phyloP scores from a whole-genome alignment of 2,888 invertebrate species.

The Spialia ferax region DNA sequence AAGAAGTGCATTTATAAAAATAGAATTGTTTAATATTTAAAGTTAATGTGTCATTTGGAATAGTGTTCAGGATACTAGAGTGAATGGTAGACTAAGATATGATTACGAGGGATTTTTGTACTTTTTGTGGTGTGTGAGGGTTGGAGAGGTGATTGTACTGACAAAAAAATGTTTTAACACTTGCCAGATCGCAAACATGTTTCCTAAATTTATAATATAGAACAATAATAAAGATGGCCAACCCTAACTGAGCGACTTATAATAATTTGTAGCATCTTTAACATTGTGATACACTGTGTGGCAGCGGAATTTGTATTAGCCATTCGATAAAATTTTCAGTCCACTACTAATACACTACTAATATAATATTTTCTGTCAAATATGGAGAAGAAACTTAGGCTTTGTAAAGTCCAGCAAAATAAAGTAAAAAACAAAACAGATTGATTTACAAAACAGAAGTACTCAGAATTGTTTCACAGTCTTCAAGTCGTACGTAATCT shows the following conservation, averaged over 20 bases:
- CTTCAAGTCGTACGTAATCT: no score
- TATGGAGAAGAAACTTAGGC: no score
- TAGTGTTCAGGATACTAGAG: constrained; percentile 73
- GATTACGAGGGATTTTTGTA: constrained; percentile 75
- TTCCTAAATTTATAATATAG: constrained; percentile 22
- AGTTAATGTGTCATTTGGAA: constrained; percentile 69
- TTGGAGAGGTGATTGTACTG: constrained; percentile 56
- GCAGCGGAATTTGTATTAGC: constrained; percentile 19
- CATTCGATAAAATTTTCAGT: neutral
- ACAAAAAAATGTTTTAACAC: constrained; percentile 19
- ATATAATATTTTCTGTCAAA: no score
- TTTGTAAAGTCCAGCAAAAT: no score
- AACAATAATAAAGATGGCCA: constrained; percentile 50
- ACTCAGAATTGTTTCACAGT: no score
- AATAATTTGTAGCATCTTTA: constrained; percentile 14
- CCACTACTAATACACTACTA: no score
- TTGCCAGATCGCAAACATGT: constrained; percentile 39
- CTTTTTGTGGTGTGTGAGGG: constrained; percentile 80
- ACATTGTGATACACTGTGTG: constrained; percentile 6
- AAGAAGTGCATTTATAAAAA: constrained; percentile 85
- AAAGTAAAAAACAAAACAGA: no score
- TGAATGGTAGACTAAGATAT: constrained; percentile 65
- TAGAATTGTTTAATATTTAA: constrained; percentile 76
- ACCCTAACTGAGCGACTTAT: constrained; percentile 65
- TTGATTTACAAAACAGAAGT: no score